phyloP scores from a whole-genome alignment of 2,113 vertebrate species.

The Sarotherodon lohbergeri region DNA sequence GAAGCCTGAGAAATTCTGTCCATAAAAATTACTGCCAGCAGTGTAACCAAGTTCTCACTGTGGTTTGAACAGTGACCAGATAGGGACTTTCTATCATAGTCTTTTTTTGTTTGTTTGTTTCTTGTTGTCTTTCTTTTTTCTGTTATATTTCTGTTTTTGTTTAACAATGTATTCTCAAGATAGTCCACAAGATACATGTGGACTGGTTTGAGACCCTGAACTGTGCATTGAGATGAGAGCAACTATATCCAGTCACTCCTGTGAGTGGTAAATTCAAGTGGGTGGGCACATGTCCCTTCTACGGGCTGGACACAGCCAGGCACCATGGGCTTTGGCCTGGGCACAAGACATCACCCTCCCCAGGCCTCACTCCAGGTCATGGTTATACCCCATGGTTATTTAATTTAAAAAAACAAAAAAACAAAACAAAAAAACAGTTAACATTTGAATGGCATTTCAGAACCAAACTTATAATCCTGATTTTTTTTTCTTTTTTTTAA shows the following conservation, averaged over 20 bases:
- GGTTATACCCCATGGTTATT: background rate
- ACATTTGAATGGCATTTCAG: background rate
- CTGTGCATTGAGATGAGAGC: too few species aligned
- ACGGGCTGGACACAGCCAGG: too few species aligned
- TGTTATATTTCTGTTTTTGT: background rate
- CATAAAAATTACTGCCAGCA: background rate
- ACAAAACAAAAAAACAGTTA: background rate
- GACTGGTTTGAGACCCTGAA: background rate
- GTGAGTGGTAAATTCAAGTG: too few species aligned
- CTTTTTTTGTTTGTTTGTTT: background rate
- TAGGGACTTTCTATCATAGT: background rate
- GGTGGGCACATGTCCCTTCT: too few species aligned
- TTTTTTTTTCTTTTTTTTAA: background rate
- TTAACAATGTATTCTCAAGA: background rate
- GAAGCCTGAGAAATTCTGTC: background rate
- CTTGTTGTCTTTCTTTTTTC: background rate
- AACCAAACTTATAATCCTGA: background rate
- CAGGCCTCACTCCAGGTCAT: background rate
- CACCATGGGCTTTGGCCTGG: background rate
- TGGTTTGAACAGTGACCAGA: background rate
- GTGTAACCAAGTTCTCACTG: background rate
- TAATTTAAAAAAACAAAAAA: background rate
- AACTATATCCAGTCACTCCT: too few species aligned
- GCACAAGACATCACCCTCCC: background rate
- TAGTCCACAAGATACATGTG: background rate